These are phyloP conservation scores for Cavia porcellus DNA, from an alignment of 2,113 vertebrate species.

Conservation along the genomic window DNA sequence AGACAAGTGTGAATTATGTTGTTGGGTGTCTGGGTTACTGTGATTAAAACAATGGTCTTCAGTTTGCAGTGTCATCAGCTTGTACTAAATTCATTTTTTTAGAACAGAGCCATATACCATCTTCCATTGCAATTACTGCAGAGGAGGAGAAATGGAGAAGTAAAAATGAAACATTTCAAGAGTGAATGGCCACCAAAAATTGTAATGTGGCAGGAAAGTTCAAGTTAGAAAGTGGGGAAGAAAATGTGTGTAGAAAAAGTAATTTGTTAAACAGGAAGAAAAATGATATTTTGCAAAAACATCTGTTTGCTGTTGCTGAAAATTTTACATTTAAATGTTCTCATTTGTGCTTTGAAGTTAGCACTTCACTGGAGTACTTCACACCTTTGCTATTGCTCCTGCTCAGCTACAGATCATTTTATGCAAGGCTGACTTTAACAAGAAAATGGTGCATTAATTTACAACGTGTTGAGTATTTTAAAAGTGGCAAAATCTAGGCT, in stretches of 20 bases:
- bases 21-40: not conserved
- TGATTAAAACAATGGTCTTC: constrained; percentile 66
- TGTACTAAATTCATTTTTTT: constrained; percentile 72
- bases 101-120: constrained; percentile 61
- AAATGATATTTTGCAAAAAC: constrained; percentile 78
- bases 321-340: constrained; percentile 79
- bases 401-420: constrained; percentile 80
- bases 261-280: constrained; percentile 71
- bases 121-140: constrained; percentile 78
- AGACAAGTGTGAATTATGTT: not conserved
- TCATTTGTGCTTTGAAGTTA: constrained; percentile 80
- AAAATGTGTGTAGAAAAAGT: constrained; percentile 62
- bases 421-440: constrained; percentile 82
- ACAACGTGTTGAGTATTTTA: constrained; percentile 77
- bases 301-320: constrained; percentile 79
- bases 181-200: constrained; percentile 79
- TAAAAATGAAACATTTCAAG: constrained; percentile 83
- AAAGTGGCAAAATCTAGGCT: constrained; percentile 79
- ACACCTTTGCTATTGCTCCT: constrained; percentile 81
- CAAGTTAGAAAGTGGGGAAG: constrained; percentile 71
- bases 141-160: constrained; percentile 69
- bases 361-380: constrained; percentile 77
- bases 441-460: constrained; percentile 83
- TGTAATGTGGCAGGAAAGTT: constrained; percentile 74
- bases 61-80: constrained; percentile 52